A percentile compares a stretch with the other conserved stretches of the same genome.
phyloP scores from a whole-genome alignment of 2,797 vertebrate species.

The Pseudopleuronectes americanus region DNA sequence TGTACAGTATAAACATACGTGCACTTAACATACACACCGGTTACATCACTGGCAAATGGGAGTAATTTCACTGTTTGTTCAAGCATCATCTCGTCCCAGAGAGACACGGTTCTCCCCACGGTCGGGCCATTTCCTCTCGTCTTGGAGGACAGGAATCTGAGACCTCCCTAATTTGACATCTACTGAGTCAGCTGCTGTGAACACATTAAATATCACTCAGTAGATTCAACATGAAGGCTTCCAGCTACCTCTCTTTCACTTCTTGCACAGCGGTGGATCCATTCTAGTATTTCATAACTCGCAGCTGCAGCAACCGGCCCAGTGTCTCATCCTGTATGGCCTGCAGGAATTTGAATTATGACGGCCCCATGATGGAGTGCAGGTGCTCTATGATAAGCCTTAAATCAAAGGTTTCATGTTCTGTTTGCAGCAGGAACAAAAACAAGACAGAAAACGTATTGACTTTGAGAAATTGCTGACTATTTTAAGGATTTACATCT shows the following conservation, averaged over 20 bases:
- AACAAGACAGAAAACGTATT: background rate
- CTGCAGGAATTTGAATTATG: conserved; percentile 44
- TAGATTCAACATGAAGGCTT: conserved; percentile 35
- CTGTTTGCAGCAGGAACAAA: background rate
- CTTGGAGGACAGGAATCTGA: conserved; percentile 45
- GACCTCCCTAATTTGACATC: conserved; percentile 53
- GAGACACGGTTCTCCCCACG: conserved; percentile 41
- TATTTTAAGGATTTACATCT: conserved; percentile 24
- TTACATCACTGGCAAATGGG: conserved; percentile 45
- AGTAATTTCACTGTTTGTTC: conserved; percentile 49
- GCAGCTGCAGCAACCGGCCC: conserved; percentile 20
- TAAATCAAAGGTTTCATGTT: conserved; percentile 18
- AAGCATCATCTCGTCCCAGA: conserved; percentile 27
- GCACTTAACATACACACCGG: background rate
- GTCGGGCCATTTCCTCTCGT: conserved; percentile 36
- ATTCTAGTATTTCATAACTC: conserved; percentile 29
- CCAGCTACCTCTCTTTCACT: conserved; percentile 8
- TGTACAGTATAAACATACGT: conserved; percentile 16
- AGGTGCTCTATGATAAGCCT: conserved; percentile 17
- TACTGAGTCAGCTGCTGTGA: conserved; percentile 67
- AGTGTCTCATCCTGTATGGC: conserved; percentile 28
- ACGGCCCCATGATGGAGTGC: conserved; percentile 12
- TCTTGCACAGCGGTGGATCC: conserved; percentile 25
- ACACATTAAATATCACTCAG: conserved; percentile 52
- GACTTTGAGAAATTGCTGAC: conserved; percentile 8